Conservation (phyloP, 2,113 vertebrate genomes). For the Cynopterus brachyotis region DNA sequence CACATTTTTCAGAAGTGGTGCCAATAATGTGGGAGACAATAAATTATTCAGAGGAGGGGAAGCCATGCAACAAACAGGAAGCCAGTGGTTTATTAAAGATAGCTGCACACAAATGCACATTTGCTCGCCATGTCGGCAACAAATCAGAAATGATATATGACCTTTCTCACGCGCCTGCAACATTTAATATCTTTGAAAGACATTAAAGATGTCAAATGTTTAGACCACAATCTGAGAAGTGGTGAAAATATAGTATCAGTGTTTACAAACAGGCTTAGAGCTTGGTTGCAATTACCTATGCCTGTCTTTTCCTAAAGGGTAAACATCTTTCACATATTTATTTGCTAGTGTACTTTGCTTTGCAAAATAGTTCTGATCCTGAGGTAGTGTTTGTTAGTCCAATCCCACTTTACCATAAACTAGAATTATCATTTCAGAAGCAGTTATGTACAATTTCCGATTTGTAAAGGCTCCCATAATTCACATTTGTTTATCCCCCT, state of each 20-base stretch:
- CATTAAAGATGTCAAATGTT: constrained; percentile 71
- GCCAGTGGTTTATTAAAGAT: constrained; percentile 68
- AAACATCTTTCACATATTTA: constrained; percentile 71
- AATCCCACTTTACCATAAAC: constrained; percentile 54
- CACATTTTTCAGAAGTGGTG: constrained; percentile 71
- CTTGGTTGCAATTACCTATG: constrained; percentile 59
- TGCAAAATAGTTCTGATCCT: constrained; percentile 74
- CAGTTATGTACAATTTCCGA: constrained; percentile 61
- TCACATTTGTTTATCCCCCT: constrained; percentile 40
- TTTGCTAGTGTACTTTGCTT: constrained; percentile 70
- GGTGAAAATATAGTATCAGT: constrained; percentile 47
- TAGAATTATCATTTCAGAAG: constrained; percentile 74
- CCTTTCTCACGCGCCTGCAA: constrained; percentile 61
- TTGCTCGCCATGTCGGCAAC: constrained; percentile 27
- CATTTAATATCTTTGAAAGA: constrained; percentile 73
- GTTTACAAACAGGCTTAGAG: constrained; percentile 56
- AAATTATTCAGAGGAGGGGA: constrained; percentile 73
- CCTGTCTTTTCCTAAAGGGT: constrained; percentile 70
- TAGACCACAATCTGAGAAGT: constrained; percentile 48
- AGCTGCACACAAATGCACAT: constrained; percentile 45
- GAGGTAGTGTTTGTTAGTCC: constrained; percentile 70
- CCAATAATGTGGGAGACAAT: constrained; percentile 60
- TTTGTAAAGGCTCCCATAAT: neutral
- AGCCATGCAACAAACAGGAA: constrained; percentile 46
- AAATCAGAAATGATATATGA: constrained; percentile 73